phyloP scores from a whole-genome alignment of 2,113 vertebrate genomes.

The Pogonocichla stellata region DNA sequence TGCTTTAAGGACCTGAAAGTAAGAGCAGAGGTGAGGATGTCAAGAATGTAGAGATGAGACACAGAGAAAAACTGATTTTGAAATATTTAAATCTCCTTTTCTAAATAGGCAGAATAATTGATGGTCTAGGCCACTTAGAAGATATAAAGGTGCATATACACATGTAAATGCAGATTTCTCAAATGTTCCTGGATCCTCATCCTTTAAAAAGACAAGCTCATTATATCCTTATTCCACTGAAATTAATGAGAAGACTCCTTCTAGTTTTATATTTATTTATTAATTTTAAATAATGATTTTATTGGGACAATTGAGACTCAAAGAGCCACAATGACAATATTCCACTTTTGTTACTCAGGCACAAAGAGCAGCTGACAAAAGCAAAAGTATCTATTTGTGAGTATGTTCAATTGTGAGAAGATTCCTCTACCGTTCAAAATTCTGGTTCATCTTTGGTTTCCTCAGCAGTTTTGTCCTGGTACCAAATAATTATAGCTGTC shows the following conservation, averaged over 20 bases:
- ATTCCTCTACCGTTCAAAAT: not conserved
- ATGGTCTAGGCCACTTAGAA: not conserved
- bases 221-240: not conserved
- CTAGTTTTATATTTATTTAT: not conserved
- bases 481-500: not conserved
- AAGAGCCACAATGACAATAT: not conserved
- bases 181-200: not conserved
- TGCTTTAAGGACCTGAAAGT: not conserved
- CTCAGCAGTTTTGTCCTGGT: not conserved
- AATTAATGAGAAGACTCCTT: not conserved
- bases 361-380: not conserved
- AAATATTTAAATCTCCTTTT: not conserved
- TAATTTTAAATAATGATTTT: not conserved
- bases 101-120: not conserved
- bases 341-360: not conserved
- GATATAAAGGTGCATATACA: not conserved
- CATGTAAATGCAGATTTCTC: not conserved
- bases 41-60: not conserved
- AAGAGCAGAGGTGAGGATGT: not conserved
- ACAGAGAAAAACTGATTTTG: accelerated
- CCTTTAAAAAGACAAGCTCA: not conserved
- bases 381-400: not conserved
- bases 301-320: not conserved
- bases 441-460: not conserved
- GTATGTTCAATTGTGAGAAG: not conserved